A percentile compares a stretch with the other conserved stretches of the same genome.
Conservation (phyloP, 1,140 invertebrate genomes). For the Diuraphis noxia region DNA sequence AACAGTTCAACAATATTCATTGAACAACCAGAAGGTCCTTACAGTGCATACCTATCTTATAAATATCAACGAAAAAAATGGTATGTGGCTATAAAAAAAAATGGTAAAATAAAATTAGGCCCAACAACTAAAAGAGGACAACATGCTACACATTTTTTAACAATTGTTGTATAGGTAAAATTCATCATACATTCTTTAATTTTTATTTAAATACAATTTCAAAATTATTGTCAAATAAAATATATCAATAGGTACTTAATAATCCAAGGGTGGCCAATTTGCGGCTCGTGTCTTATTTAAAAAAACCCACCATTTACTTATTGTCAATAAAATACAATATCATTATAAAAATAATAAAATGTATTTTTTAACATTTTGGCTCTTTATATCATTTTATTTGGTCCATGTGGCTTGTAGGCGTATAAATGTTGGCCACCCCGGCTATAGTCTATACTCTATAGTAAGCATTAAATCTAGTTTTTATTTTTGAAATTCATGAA, state of each 20-base stretch:
- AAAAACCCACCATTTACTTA: too few relatives aligned
- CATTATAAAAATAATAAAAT: too few relatives aligned
- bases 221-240: not conserved
- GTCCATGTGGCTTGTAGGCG: too few relatives aligned
- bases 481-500: not conserved
- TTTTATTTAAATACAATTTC: not conserved
- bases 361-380: too few relatives aligned
- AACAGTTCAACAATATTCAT: constrained; percentile 67
- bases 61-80: constrained; percentile 67
- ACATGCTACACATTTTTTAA: constrained; percentile 68
- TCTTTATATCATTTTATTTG: too few relatives aligned
- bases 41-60: constrained; percentile 66
- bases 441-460: not conserved
- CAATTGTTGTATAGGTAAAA: constrained; percentile 57
- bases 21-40: constrained; percentile 65
- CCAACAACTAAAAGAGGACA: constrained; percentile 66
- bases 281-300: too few relatives aligned
- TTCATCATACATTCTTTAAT: not conserved
- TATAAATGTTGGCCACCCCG: too few relatives aligned
- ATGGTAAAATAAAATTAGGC: constrained; percentile 66
- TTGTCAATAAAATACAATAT: too few relatives aligned
- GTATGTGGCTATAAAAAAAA: constrained; percentile 70
- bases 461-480: not conserved
- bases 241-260: not conserved
- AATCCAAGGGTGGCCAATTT: too few relatives aligned